Conservation (phyloP, 2,113 vertebrate genomes). For the Microcebus lehilahytsara region DNA sequence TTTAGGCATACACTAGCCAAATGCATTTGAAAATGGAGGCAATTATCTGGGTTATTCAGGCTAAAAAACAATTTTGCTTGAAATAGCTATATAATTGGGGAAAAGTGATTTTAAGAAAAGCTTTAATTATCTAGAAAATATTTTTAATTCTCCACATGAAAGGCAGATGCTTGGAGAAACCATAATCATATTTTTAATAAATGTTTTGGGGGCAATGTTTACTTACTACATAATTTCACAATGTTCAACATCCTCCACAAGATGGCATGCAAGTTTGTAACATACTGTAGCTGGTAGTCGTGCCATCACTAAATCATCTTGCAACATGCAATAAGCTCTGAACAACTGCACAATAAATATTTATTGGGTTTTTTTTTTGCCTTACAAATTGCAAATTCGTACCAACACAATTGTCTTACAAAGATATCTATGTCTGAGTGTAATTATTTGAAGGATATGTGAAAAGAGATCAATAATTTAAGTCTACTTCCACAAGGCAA, state of each 20-base stretch:
- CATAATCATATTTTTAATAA: not conserved
- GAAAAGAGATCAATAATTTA: not conserved
- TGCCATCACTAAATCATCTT: not conserved
- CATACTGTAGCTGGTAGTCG: not conserved
- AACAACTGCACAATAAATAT: not conserved
- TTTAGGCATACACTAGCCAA: not conserved
- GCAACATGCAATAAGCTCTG: not conserved
- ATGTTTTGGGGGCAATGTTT: not conserved
- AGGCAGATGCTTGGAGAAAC: not conserved
- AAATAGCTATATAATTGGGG: not conserved
- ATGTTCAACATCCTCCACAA: slow-evolving; percentile 60
- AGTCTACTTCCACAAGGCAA: not conserved
- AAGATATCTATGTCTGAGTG: not conserved
- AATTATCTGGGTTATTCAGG: slow-evolving; percentile 57
- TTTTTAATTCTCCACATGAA: slow-evolving; percentile 10
- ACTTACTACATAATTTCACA: slow-evolving; percentile 26
- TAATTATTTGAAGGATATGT: not conserved
- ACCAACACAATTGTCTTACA: not conserved
- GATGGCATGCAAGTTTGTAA: slow-evolving; percentile 67
- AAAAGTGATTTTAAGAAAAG: slow-evolving; percentile 39
- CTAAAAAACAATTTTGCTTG: slow-evolving; percentile 47
- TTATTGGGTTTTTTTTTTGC: not conserved
- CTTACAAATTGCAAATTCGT: not conserved
- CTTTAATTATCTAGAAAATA: slow-evolving; percentile 55
- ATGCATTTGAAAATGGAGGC: slow-evolving; percentile 15